These are phyloP conservation scores for Diloba caeruleocephala DNA, from an alignment of 2,888 invertebrate genomes.

Conservation along the genomic window DNA sequence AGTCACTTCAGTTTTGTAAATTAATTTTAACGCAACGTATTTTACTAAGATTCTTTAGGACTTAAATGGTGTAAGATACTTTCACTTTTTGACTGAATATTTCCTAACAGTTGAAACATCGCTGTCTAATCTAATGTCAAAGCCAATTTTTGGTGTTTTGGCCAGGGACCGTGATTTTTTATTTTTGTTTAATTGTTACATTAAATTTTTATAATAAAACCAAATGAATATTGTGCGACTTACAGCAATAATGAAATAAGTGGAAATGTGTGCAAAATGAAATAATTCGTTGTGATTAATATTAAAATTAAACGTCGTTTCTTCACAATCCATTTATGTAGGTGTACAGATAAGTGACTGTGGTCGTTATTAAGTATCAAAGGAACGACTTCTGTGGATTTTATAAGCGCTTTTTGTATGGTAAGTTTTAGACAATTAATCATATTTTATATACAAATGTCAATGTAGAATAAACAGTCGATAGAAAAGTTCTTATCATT, in stretches of 20 bases:
- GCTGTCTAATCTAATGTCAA: slow-evolving; percentile 48
- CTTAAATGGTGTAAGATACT: slow-evolving; percentile 20
- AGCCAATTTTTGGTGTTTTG: slow-evolving; percentile 46
- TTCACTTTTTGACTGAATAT: slow-evolving; percentile 48
- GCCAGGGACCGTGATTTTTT: slow-evolving; percentile 34
- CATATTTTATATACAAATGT: not conserved
- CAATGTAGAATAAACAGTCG: not conserved
- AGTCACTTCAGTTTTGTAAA: no score
- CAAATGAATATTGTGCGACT: slow-evolving; percentile 19
- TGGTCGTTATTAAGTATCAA: slow-evolving; percentile 30
- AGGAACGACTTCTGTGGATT: slow-evolving; percentile 34
- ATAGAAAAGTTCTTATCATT: slow-evolving; percentile 2
- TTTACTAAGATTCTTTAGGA: no score
- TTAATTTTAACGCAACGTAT: no score
- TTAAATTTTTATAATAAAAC: not conserved
- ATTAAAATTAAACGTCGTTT: slow-evolving; percentile 22
- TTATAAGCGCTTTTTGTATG: slow-evolving; percentile 15
- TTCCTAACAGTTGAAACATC: not conserved
- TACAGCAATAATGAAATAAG: slow-evolving; percentile 9
- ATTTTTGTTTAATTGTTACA: slow-evolving; percentile 17
- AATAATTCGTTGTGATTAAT: slow-evolving; percentile 5
- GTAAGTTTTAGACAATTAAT: slow-evolving; percentile 28
- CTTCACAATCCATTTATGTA: slow-evolving; percentile 30
- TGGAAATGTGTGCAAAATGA: slow-evolving; percentile 18
- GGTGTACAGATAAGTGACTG: slow-evolving; percentile 44